Evolutionary conservation across 2,888 invertebrate genomes (phyloP).

Genomic region (Busseola fusca): DNA sequence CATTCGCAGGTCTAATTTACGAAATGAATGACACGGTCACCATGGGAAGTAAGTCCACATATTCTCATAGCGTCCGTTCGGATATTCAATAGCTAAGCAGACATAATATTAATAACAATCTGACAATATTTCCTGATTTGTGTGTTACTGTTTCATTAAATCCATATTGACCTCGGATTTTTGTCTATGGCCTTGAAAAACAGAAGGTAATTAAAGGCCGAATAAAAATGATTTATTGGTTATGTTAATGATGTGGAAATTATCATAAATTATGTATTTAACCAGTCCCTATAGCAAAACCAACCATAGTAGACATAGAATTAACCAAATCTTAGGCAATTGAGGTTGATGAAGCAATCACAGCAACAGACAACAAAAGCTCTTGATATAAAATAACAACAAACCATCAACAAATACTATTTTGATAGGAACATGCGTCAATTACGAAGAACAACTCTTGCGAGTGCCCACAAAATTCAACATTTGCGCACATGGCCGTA

Average conservation of each 20-base stretch:
- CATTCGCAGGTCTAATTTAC: not conserved
- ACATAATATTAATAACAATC: conserved; percentile 4
- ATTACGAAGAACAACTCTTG: conserved; percentile 2
- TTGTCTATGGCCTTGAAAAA: conserved; percentile 12
- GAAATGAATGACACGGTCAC: conserved; percentile 10
- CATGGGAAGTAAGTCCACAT: conserved; percentile 21
- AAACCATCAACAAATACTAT: conserved; percentile 12
- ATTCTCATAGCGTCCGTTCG: not conserved
- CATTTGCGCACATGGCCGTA: not conserved
- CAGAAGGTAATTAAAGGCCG: conserved; percentile 1
- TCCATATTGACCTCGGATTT: conserved; percentile 3
- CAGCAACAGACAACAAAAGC: not conserved
- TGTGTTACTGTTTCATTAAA: not conserved
- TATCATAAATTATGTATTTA: not conserved
- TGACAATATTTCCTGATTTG: conserved; percentile 5
- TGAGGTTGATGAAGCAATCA: conserved; percentile 19
- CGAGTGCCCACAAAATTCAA: not conserved
- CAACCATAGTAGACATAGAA: not conserved
- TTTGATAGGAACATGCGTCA: not conserved
- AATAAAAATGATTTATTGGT: conserved; percentile 14
- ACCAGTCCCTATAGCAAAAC: not conserved
- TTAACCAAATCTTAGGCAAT: not conserved
- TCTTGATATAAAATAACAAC: conserved; percentile 8
- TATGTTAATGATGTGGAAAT: conserved; percentile 4
- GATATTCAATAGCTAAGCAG: conserved; percentile 10